A percentile compares a stretch with the other conserved stretches of the same genome.
Evolutionary conservation across 2,113 vertebrate genomes (phyloP).

Genomic region (Varanus komodoensis): DNA sequence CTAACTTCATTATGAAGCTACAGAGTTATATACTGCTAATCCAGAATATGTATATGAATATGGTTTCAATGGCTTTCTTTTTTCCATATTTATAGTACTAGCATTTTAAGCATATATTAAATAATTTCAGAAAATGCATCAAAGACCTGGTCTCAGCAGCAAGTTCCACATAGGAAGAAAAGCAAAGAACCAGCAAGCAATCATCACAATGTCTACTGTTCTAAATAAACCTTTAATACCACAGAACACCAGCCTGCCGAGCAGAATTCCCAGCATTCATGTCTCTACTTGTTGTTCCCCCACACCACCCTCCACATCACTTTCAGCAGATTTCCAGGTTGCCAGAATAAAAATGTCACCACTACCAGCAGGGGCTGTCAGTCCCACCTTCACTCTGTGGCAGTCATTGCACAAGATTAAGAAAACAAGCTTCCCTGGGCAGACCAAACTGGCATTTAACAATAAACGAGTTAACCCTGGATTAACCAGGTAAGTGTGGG

Average conservation of each 20-base stretch:
- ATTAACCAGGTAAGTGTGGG: constrained; percentile 70
- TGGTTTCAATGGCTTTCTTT: not conserved
- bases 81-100: not conserved
- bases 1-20: too few species aligned
- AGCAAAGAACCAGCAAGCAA: not conserved
- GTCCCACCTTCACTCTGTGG: constrained; percentile 31
- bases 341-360: constrained; percentile 60
- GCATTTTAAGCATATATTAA: not conserved
- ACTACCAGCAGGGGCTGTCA: constrained; percentile 56
- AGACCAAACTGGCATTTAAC: constrained; percentile 27
- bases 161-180: not conserved
- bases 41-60: not conserved
- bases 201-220: constrained; percentile 24
- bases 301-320: not conserved
- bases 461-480: constrained; percentile 68
- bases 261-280: not conserved
- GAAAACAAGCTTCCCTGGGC: constrained; percentile 62
- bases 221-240: constrained; percentile 49
- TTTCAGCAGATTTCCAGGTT: constrained; percentile 49
- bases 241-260: constrained; percentile 15
- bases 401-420: constrained; percentile 65
- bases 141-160: not conserved
- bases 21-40: not conserved
- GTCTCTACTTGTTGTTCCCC: constrained; percentile 34
- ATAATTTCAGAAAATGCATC: constrained; percentile 1